These are phyloP conservation scores for Neosilurus hyrtlii DNA, from an alignment of 2,797 vertebrate genomes.

Conservation along the genomic window DNA sequence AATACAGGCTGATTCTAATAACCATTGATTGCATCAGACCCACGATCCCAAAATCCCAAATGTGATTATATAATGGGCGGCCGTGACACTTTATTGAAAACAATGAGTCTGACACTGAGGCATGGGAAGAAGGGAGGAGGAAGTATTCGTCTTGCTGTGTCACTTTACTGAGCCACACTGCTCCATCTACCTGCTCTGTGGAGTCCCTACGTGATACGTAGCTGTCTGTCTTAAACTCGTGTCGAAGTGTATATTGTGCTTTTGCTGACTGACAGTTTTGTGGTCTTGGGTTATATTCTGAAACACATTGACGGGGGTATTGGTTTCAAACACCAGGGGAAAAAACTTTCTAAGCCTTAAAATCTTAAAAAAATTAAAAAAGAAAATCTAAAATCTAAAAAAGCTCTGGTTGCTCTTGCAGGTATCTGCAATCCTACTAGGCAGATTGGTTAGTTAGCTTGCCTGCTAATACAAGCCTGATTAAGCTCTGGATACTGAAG, in stretches of 20 bases:
- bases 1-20: conserved; percentile 77
- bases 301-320: neutral
- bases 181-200: conserved; percentile 33
- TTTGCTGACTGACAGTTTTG: neutral
- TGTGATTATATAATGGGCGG: conserved; percentile 77
- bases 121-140: conserved; percentile 56
- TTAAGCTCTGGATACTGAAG: neutral
- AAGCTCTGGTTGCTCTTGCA: neutral
- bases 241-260: neutral
- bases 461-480: neutral
- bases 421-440: neutral
- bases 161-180: conserved; percentile 30
- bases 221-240: neutral
- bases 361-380: neutral
- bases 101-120: conserved; percentile 68
- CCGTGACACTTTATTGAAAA: conserved; percentile 81
- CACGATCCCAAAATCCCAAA: conserved; percentile 75
- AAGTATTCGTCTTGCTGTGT: conserved; percentile 56
- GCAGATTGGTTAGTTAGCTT: neutral
- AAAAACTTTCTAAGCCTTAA: neutral
- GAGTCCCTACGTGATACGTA: conserved; percentile 16
- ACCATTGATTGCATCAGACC: conserved; percentile 81
- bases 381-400: neutral
- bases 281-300: neutral
- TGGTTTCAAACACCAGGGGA: neutral